Evolutionary conservation across 1,140 invertebrate genomes (phyloP).

Genomic region (Drosophila watanabei): DNA sequence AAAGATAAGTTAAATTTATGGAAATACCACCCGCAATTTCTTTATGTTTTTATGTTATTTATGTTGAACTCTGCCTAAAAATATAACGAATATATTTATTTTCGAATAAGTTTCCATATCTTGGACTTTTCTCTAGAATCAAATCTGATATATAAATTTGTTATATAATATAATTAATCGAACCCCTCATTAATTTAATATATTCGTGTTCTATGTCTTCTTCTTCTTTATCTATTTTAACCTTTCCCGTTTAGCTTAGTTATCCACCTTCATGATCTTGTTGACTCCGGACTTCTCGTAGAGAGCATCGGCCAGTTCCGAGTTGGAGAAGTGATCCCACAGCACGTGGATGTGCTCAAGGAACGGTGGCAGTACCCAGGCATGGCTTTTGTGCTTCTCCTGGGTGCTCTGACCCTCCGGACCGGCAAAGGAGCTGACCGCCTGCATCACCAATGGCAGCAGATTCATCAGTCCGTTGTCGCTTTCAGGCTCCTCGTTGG

Average conservation of each 20-base stretch:
- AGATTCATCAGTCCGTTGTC: conserved; percentile 88
- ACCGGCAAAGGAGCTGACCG: conserved; percentile 86
- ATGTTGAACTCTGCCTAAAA: neutral
- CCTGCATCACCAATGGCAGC: conserved; percentile 89
- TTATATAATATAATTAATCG: too few species aligned
- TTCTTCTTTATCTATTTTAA: neutral
- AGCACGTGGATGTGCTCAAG: conserved; percentile 91
- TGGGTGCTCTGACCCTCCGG: conserved; percentile 87
- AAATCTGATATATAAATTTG: neutral
- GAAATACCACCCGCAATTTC: neutral
- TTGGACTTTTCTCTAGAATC: neutral
- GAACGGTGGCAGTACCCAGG: conserved; percentile 90
- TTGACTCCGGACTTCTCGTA: conserved; percentile 91
- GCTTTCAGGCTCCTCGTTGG: conserved; percentile 58
- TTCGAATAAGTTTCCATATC: neutral
- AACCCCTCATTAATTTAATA: too few species aligned
- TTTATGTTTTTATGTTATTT: neutral
- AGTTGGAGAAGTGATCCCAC: conserved; percentile 92
- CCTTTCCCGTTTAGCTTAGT: neutral
- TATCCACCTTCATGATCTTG: conserved; percentile 87
- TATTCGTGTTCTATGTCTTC: neutral
- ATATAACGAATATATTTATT: neutral
- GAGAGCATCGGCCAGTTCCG: conserved; percentile 90
- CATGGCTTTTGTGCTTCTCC: conserved; percentile 89
- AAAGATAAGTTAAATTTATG: neutral